Base-by-base conservation (phyloP, 2,113 vertebrate species). In the Halichoeres trimaculatus region DNA sequence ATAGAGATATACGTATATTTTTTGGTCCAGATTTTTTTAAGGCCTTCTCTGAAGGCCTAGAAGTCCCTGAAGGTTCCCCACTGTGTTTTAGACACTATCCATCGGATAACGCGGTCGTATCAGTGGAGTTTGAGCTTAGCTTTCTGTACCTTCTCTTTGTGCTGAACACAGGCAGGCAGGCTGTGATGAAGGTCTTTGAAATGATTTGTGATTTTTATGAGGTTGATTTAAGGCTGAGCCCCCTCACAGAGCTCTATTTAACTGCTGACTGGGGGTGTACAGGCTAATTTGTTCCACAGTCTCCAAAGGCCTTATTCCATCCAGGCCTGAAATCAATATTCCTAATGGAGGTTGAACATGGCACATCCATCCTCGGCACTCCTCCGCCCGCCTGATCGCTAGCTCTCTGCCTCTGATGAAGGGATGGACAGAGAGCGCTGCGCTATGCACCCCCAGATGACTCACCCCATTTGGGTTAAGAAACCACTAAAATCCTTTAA, bases 311-410 rank as follows among this genome's bases (percentile, higher is more conserved):
- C 66, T 79, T 69, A 76, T 75, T 88, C 80, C 80, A 76, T 73
- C 38, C 70, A 72, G 69, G 69, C 76, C 73, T 80, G 40, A 84
- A 82, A 93, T 93, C 89, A 88, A 90, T 91, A 90, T 84, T 88
- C 78, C 59, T 90, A 90, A 91, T 89, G 89, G 88, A 89, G 75
- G 74, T 84, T 50, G 64, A 74, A 38, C 66, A 51, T 26, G 34
- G 62, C 61, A 67, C 63, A 87, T 89, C 80, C 61, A 85, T 86
- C 83, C 78, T 81, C 73, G 24, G 65, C 59, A 63, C 76, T 74
- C 56, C 14, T 61, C 52, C 65, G 19, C 19, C n/a, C 9, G 10
- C 74, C 75, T 10, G 11, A 66, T 79, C 71, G 19, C 74, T 76
- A 10, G 11, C 69, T 79, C 71, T 63, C 71, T 30, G 45, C 61